phyloP scores from a whole-genome alignment of 2,797 vertebrate genomes.

The Acanthurus tractus region DNA sequence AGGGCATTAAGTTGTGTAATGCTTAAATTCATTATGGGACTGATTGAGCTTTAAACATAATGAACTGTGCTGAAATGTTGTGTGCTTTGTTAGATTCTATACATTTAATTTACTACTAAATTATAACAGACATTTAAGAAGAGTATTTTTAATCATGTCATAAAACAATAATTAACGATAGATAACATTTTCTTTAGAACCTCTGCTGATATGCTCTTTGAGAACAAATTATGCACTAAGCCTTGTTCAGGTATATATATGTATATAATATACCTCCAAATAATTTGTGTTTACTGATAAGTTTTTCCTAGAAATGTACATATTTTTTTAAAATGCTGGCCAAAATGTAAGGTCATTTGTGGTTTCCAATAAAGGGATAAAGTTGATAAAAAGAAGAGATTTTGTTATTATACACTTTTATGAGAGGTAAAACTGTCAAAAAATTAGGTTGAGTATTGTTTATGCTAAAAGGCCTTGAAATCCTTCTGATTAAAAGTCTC shows the following conservation, averaged over 20 bases:
- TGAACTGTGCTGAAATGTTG: conserved; percentile 14
- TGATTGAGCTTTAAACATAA: conserved; percentile 23
- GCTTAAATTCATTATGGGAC: conserved; percentile 12
- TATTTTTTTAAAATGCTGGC: conserved; percentile 36
- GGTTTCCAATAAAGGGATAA: conserved; percentile 61
- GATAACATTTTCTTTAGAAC: neutral
- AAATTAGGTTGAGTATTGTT: neutral
- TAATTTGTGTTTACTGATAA: conserved; percentile 33
- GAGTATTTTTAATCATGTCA: conserved; percentile 1
- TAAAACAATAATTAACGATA: conserved; percentile 4
- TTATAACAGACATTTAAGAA: neutral
- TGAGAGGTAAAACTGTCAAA: neutral
- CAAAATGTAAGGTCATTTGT: conserved; percentile 3
- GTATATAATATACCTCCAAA: conserved; percentile 3
- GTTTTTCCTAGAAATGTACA: conserved; percentile 42
- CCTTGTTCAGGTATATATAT: conserved; percentile 29
- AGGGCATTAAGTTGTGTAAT: conserved; percentile 12
- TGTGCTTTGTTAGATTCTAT: conserved; percentile 17
- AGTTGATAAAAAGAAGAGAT: neutral
- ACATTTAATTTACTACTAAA: conserved; percentile 10
- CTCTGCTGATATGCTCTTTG: conserved; percentile 44
- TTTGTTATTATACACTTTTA: neutral
- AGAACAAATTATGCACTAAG: conserved; percentile 51
- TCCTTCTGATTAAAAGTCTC: neutral
- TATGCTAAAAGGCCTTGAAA: neutral